A percentile compares a stretch with the other conserved stretches of the same genome.
These are phyloP conservation scores for Cheilosia impressa DNA, from an alignment of 2,888 invertebrate genomes.

Conservation along the genomic window DNA sequence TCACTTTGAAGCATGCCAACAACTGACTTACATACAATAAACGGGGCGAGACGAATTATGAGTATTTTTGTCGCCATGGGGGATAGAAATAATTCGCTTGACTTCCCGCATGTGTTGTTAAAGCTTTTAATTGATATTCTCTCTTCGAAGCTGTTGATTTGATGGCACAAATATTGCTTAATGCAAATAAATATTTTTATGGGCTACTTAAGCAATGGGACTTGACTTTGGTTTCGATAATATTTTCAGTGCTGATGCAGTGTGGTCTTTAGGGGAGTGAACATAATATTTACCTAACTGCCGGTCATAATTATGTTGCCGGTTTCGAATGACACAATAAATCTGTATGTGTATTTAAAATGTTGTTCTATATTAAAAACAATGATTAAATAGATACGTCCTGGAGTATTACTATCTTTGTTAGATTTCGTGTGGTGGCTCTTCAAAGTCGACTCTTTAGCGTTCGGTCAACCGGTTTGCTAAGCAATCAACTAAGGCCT, in stretches of 20 bases:
- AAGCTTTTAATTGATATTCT: conserved; percentile 46
- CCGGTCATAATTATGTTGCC: too few species aligned
- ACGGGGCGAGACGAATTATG: conserved; percentile 39
- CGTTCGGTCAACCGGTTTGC: too few species aligned
- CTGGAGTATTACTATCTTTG: too few species aligned
- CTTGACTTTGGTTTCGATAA: background rate
- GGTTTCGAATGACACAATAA: too few species aligned
- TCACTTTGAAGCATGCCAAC: conserved; percentile 24
- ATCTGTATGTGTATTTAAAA: too few species aligned
- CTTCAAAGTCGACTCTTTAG: too few species aligned
- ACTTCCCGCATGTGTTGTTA: conserved; percentile 16
- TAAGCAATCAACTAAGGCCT: too few species aligned
- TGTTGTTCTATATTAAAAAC: too few species aligned
- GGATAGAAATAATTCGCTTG: conserved; percentile 30
- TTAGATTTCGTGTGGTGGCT: too few species aligned
- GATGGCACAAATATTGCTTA: conserved; percentile 12
- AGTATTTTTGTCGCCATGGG: conserved; percentile 20
- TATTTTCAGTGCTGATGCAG: background rate
- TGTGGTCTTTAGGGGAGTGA: too few species aligned
- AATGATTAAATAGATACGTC: too few species aligned
- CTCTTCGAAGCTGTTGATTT: conserved; percentile 47
- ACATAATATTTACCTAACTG: too few species aligned
- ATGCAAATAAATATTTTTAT: conserved; percentile 37
- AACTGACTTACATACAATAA: background rate
- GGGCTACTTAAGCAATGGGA: background rate